Evolutionary conservation across 2,888 invertebrate species (phyloP).

Genomic region (Lithophane ornitopus): DNA sequence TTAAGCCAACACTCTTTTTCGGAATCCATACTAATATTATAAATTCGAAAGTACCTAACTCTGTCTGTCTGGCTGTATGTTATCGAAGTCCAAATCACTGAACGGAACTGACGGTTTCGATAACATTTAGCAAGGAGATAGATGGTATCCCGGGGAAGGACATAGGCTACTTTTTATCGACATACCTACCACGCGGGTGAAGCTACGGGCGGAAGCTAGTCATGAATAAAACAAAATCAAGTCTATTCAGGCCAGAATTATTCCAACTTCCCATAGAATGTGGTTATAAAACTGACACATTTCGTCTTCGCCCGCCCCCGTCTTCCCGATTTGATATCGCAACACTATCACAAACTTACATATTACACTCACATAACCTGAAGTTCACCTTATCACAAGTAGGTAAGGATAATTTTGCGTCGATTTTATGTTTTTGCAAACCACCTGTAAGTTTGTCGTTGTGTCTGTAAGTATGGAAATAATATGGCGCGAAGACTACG

Average conservation of each 20-base stretch:
- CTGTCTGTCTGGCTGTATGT: too few relatives aligned
- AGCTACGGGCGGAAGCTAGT: too few relatives aligned
- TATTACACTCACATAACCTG: slow-evolving; percentile 30
- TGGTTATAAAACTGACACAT: slow-evolving; percentile 84
- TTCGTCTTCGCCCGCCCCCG: slow-evolving; percentile 80
- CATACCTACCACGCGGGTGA: too few relatives aligned
- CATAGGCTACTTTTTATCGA: too few relatives aligned
- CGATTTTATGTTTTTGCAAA: not conserved
- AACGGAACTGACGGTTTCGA: too few relatives aligned
- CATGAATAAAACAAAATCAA: slow-evolving; percentile 61
- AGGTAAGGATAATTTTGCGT: not conserved
- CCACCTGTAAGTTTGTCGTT: slow-evolving; percentile 39
- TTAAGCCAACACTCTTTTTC: not conserved
- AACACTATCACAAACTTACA: slow-evolving; percentile 42
- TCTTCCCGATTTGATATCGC: slow-evolving; percentile 79
- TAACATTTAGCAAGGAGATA: too few relatives aligned
- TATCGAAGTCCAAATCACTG: too few relatives aligned
- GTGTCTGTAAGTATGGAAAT: slow-evolving; percentile 83
- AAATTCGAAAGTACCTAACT: too few relatives aligned
- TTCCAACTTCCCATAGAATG: slow-evolving; percentile 76
- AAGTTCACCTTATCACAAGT: slow-evolving; percentile 19
- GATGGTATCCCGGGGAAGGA: too few relatives aligned
- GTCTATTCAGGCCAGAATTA: slow-evolving; percentile 73
- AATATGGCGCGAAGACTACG: slow-evolving; percentile 87
- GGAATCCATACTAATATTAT: not conserved